Evolutionary conservation across 1,140 invertebrate species (phyloP).

Genomic region (Leptinotarsa defecta): DNA sequence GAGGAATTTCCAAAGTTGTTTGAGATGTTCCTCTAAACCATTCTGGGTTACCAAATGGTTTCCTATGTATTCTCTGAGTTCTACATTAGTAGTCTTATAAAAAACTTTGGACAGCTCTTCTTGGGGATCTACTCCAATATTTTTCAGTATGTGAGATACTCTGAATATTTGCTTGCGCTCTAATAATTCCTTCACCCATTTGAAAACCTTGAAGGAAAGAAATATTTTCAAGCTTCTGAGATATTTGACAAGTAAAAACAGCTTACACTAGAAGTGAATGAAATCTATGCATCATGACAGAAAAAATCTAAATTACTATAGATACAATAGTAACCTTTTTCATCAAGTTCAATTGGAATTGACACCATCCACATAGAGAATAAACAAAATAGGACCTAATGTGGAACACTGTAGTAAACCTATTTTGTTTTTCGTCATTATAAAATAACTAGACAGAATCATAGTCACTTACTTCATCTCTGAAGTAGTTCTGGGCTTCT

Average conservation of each 20-base stretch:
- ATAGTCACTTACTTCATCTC: constrained; percentile 57
- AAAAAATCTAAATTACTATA: background rate
- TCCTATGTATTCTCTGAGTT: constrained; percentile 64
- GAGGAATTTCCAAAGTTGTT: constrained; percentile 63
- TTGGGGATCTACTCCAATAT: constrained; percentile 63
- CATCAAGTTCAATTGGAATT: no score
- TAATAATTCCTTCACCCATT: constrained; percentile 66
- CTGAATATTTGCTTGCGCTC: constrained; percentile 66
- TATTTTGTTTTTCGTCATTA: background rate
- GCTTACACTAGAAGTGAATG: background rate
- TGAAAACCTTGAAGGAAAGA: constrained; percentile 59
- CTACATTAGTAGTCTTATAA: constrained; percentile 58
- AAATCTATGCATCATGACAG: no score
- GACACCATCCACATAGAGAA: no score
- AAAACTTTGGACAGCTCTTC: constrained; percentile 63
- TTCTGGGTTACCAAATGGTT: constrained; percentile 60
- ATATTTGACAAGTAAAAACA: background rate
- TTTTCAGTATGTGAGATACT: constrained; percentile 66
- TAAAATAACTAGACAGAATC: constrained; percentile 10
- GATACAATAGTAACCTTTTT: no score
- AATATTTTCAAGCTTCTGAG: no score
- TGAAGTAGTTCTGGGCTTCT: constrained; percentile 62
- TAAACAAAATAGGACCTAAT: no score
- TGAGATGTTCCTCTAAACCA: constrained; percentile 58
- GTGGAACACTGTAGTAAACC: background rate